Conservation (phyloP, 2,888 invertebrate genomes). For the Rhagium mordax region DNA sequence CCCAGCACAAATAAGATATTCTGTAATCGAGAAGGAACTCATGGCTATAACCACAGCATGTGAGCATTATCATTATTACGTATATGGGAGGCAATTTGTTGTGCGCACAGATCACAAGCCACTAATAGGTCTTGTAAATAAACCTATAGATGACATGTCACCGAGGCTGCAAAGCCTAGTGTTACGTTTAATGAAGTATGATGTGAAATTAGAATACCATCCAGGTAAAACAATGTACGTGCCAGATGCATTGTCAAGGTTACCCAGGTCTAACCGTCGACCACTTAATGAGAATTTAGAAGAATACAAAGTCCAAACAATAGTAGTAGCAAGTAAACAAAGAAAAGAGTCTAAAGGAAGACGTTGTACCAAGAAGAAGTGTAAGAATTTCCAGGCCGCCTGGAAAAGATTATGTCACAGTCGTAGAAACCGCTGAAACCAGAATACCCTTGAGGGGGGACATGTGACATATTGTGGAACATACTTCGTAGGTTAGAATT, state of each 20-base stretch:
- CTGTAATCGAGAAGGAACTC: conserved; percentile 9
- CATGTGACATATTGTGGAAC: too few species aligned
- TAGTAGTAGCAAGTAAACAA: conserved; percentile 15
- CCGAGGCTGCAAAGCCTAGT: conserved; percentile 19
- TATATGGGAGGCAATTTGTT: conserved; percentile 1
- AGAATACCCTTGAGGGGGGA: too few species aligned
- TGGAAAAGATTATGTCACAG: too few species aligned
- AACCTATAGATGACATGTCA: conserved; percentile 20
- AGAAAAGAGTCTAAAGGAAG: too few species aligned
- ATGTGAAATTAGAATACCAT: conserved; percentile 8
- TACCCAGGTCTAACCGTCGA: not conserved
- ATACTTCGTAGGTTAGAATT: too few species aligned
- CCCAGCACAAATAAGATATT: conserved; percentile 10
- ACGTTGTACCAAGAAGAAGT: too few species aligned
- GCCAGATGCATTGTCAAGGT: conserved; percentile 12
- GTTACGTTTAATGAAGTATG: conserved; percentile 11
- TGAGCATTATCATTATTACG: conserved; percentile 17
- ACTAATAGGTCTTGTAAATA: conserved; percentile 26
- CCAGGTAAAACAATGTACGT: conserved; percentile 10
- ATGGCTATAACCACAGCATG: not conserved
- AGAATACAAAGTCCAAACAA: conserved; percentile 12
- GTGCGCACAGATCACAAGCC: conserved; percentile 21
- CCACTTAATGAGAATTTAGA: not conserved
- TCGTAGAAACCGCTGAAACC: too few species aligned
- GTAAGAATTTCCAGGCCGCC: too few species aligned